Evolutionary conservation across 2,888 invertebrate species (phyloP), one percentile per base, ranked within the genome.

Genomic region (Diabrotica balteata): DNA sequence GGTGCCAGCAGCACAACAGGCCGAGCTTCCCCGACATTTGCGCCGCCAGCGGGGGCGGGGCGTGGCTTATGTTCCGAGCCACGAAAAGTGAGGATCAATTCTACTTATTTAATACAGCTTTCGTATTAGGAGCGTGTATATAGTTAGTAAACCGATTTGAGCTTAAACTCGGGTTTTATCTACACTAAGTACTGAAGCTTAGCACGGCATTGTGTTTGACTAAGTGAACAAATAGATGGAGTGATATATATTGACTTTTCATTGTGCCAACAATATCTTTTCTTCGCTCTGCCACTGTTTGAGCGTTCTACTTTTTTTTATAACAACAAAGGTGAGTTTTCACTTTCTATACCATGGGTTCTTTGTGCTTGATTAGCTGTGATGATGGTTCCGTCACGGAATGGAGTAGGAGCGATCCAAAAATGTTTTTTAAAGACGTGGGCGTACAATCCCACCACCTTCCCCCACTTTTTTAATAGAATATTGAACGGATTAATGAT

Each of bases 131-230:
- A 82, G 83, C 84, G 84, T 84, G 84, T 84, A 84, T 84, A 84
- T 84, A 84, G 84, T 84, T 84, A 84, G 84, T 84, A 84, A 84
- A 84, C 84, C 84, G 84, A 84, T 84, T 84, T 84, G 82, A 83
- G 84, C 83, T 76, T 83, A 84, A 84, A 84, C 84, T 84, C 82
- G 79, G 83, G 84, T 84, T 84, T 84, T 84, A 84, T 84, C 84
- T 84, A 81, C 83, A 82, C 84, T 84, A 84, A 84, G 84, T 84
- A 84, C 84, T 79, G 76, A 78, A 82, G 84, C 84, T 84, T 84
- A 84, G 82, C 84, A 83, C 81, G 77, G 82, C 81, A 83, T 84
- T 84, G 83, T 84, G 84, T 83, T 83, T 84, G 84, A 83, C 83
- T 83, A 84, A 84, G 84, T 84, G 84, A 83, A 84, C 84, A 84